These are phyloP conservation scores for Xyrauchen texanus DNA, from an alignment of 2,113 vertebrate species.

Conservation along the genomic window DNA sequence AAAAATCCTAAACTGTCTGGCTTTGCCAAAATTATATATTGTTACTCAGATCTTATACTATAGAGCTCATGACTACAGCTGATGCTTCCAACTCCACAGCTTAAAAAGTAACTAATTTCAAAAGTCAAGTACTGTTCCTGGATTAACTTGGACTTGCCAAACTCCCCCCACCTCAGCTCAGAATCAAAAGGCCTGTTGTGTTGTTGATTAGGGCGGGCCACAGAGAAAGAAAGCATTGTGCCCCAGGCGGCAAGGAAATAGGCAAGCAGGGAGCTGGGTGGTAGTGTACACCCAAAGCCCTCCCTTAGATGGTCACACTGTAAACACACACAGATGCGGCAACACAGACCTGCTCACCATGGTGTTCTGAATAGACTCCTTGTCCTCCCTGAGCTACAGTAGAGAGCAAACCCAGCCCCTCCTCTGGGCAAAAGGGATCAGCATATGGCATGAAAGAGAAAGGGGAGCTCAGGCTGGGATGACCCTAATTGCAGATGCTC, in stretches of 20 bases:
- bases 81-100: background rate
- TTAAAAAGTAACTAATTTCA: background rate
- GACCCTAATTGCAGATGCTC: conserved; percentile 45
- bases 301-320: conserved; percentile 55
- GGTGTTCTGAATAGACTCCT: conserved; percentile 63
- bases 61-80: background rate
- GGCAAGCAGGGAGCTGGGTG: conserved; percentile 60
- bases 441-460: conserved; percentile 34
- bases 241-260: conserved; percentile 51
- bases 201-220: conserved; percentile 67
- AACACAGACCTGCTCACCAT: conserved; percentile 42
- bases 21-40: too few species aligned
- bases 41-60: background rate
- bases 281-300: conserved; percentile 56
- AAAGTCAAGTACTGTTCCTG: conserved; percentile 14
- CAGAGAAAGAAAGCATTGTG: conserved; percentile 63
- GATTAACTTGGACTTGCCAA: conserved; percentile 24
- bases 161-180: conserved; percentile 37
- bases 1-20: too few species aligned
- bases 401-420: conserved; percentile 36
- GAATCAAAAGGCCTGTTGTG: conserved; percentile 74
- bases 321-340: conserved; percentile 75
- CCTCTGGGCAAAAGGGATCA: conserved; percentile 45
- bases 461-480: conserved; percentile 37
- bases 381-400: conserved; percentile 58